phyloP scores from a whole-genome alignment of 2,888 invertebrate species.

The Listrodromus nycthemerus region DNA sequence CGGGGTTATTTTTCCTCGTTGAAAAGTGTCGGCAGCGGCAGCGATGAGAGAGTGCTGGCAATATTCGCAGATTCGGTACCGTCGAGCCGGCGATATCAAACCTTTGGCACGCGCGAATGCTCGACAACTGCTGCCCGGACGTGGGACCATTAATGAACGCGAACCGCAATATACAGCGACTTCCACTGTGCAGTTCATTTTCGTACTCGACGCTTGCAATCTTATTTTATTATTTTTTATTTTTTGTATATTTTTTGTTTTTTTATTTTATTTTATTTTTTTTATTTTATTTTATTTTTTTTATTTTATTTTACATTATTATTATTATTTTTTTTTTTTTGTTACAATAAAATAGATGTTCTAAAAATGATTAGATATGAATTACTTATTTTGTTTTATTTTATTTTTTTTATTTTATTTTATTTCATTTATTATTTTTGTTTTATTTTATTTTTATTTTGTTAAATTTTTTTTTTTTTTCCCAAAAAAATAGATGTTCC shows the following conservation, averaged over 20 bases:
- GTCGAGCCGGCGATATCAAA: conserved; percentile 43
- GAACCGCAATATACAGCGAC: conserved; percentile 25
- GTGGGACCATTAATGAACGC: conserved; percentile 43
- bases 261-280: too few species aligned
- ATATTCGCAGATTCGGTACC: conserved; percentile 47
- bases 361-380: too few species aligned
- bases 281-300: too few species aligned
- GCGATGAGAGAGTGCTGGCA: conserved; percentile 17
- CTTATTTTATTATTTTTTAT: too few species aligned
- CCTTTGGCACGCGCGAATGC: conserved; percentile 56
- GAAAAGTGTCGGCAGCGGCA: conserved; percentile 27
- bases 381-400: too few species aligned
- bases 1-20: conserved; percentile 21
- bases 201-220: not conserved
- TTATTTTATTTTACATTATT: too few species aligned
- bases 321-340: not conserved
- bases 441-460: too few species aligned
- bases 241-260: too few species aligned
- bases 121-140: conserved; percentile 44
- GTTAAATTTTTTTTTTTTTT: too few species aligned
- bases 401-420: too few species aligned
- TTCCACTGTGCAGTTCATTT: not conserved
- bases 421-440: too few species aligned
- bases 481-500: not conserved
- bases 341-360: not conserved